Conservation (phyloP, 2,888 invertebrate genomes). For the Myopa tessellatipennis region DNA sequence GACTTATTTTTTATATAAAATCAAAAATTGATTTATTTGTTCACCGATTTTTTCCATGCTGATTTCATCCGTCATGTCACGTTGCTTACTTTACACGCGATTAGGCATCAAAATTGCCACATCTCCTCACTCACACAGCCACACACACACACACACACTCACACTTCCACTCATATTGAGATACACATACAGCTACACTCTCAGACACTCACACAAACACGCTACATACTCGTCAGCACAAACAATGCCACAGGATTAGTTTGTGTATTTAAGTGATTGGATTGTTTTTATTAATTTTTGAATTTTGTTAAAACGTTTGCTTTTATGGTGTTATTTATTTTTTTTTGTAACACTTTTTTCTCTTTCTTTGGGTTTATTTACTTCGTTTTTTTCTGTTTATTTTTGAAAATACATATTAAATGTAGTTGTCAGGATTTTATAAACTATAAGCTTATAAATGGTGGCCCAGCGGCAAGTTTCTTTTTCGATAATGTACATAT, state of each 20-base stretch:
- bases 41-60: neutral
- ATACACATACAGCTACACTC: neutral
- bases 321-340: neutral
- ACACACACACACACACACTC: neutral
- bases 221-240: too few relatives aligned
- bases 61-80: conserved; percentile 40
- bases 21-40: conserved; percentile 37
- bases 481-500: too few relatives aligned
- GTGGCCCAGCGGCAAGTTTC: too few relatives aligned
- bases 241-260: neutral
- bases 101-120: conserved; percentile 42
- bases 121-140: neutral
- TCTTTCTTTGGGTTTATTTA: neutral
- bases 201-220: conserved; percentile 5
- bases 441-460: too few relatives aligned
- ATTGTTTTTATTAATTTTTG: neutral
- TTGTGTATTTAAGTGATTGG: neutral
- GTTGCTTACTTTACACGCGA: conserved; percentile 41
- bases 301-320: conserved; percentile 27
- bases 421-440: too few relatives aligned
- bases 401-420: too few relatives aligned
- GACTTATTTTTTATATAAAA: neutral
- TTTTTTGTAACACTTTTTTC: conserved; percentile 7
- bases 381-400: too few relatives aligned
- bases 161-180: neutral